These are phyloP conservation scores for Coenonympha glycerion DNA, from an alignment of 2,888 invertebrate genomes.

Conservation along the genomic window DNA sequence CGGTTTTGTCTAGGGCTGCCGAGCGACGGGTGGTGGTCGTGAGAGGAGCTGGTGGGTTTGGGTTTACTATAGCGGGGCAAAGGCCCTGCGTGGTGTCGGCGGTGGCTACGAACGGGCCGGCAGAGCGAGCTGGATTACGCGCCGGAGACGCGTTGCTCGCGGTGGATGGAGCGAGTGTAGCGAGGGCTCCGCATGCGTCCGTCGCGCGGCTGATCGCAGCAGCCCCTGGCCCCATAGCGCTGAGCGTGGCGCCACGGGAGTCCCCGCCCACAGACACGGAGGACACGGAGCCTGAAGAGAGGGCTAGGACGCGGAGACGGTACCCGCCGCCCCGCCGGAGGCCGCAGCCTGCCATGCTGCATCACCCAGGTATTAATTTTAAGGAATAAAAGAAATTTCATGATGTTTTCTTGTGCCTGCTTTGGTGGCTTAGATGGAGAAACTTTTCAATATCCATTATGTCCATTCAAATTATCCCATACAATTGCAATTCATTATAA, in stretches of 20 bases:
- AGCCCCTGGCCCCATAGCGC: constrained; percentile 86
- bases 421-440: too few species aligned
- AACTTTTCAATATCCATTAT: too few species aligned
- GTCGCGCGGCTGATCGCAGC: constrained; percentile 93
- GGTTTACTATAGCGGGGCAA: constrained; percentile 98
- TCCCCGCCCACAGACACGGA: constrained; percentile 66
- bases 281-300: constrained; percentile 67
- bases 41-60: constrained; percentile 92
- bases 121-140: constrained; percentile 90
- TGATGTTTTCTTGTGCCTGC: too few species aligned
- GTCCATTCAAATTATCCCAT: too few species aligned
- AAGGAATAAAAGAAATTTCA: background rate
- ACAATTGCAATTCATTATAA: too few species aligned
- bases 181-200: constrained; percentile 93
- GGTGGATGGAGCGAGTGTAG: constrained; percentile 93
- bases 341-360: constrained; percentile 51
- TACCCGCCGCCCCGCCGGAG: constrained; percentile 64
- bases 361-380: constrained; percentile 61
- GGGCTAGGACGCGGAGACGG: constrained; percentile 56
- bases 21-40: constrained; percentile 89
- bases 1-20: constrained; percentile 66
- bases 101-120: constrained; percentile 89
- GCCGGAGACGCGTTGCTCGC: constrained; percentile 95
- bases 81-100: constrained; percentile 96
- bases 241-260: constrained; percentile 85